These are phyloP conservation scores for Coboldia fuscipes DNA, from an alignment of 1,140 invertebrate genomes.

Conservation along the genomic window DNA sequence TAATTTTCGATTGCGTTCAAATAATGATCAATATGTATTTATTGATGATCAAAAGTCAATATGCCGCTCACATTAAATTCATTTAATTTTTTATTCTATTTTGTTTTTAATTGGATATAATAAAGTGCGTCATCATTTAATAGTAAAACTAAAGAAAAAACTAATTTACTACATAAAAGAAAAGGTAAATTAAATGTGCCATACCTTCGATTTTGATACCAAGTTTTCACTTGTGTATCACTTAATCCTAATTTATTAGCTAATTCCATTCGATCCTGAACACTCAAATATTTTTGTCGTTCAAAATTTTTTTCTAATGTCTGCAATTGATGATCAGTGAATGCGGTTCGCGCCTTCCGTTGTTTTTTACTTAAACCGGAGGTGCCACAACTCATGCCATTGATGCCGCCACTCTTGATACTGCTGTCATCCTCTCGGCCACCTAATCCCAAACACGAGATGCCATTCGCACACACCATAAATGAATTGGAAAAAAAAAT, in stretches of 20 bases:
- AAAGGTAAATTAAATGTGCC: slow-evolving; percentile 9
- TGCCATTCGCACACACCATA: too few species aligned
- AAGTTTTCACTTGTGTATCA: slow-evolving; percentile 98
- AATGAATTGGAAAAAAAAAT: too few species aligned
- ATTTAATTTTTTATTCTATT: too few species aligned
- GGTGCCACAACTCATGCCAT: slow-evolving; percentile 13
- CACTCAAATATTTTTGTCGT: slow-evolving; percentile 93
- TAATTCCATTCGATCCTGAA: slow-evolving; percentile 95
- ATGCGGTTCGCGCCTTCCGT: slow-evolving; percentile 91
- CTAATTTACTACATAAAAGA: neutral
- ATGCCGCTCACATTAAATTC: too few species aligned
- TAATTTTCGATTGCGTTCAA: too few species aligned
- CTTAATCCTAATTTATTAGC: slow-evolving; percentile 88
- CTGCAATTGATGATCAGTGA: slow-evolving; percentile 94
- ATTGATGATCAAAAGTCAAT: too few species aligned
- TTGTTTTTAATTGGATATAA: too few species aligned
- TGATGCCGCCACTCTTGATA: slow-evolving; percentile 20
- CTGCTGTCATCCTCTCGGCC: slow-evolving; percentile 21
- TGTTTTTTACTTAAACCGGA: slow-evolving; percentile 68
- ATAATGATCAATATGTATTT: too few species aligned
- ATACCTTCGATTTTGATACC: slow-evolving; percentile 97
- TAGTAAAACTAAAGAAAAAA: neutral
- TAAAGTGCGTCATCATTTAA: neutral
- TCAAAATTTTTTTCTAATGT: slow-evolving; percentile 96
- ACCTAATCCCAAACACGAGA: too few species aligned